These are phyloP conservation scores for Turdus rufiventris DNA, from an alignment of 2,113 vertebrate genomes.

Conservation along the genomic window DNA sequence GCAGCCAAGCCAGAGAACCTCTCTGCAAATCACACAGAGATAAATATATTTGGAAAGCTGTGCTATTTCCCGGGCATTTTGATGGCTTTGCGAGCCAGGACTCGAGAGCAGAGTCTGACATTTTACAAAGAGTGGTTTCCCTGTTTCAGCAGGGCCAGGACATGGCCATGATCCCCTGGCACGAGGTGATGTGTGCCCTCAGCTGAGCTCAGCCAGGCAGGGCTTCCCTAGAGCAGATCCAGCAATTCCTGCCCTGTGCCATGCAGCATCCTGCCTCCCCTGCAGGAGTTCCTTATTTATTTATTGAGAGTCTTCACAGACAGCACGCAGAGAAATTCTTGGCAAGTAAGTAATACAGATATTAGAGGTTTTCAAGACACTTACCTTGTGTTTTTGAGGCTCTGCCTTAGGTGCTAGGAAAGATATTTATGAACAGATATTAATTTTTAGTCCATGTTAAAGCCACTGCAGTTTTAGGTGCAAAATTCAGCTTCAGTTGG, in stretches of 20 bases:
- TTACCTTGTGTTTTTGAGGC: not conserved
- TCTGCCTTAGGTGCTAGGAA: constrained; percentile 5
- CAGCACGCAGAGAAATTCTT: not conserved
- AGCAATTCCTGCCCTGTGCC: not conserved
- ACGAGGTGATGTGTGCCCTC: fast-evolving
- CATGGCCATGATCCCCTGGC: not conserved
- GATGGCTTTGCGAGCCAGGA: not conserved
- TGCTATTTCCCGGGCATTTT: not conserved
- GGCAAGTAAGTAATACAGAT: not conserved
- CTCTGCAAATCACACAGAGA: not conserved
- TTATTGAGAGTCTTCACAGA: not conserved
- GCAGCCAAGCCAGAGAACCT: not conserved
- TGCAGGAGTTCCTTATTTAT: not conserved
- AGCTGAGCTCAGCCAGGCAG: not conserved
- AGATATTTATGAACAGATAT: not conserved
- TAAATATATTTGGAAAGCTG: not conserved
- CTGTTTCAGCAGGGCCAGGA: not conserved
- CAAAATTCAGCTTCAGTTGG: not conserved
- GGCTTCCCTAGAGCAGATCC: not conserved
- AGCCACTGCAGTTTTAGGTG: not conserved
- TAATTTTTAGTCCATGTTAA: not conserved
- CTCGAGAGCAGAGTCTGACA: not conserved
- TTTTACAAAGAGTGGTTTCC: not conserved
- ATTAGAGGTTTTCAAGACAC: not conserved
- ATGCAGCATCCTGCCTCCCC: not conserved